Percentiles rank a stretch among this genome's conserved stretches.
Conservation (phyloP, 1,140 invertebrate species). For the Psix sp. region DNA sequence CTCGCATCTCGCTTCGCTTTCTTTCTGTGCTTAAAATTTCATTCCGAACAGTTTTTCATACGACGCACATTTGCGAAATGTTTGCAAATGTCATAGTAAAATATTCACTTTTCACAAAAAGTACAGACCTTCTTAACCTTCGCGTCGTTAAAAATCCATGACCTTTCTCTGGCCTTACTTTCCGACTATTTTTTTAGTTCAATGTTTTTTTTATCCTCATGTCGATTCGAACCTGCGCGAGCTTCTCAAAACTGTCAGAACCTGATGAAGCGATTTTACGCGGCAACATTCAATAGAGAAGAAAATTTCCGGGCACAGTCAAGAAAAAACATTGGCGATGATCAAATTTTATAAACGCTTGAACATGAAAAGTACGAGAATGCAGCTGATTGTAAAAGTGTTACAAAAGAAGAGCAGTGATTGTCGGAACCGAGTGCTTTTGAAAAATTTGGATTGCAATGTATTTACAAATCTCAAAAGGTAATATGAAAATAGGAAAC, state of each 20-base stretch:
- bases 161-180: not conserved
- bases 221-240: too few species aligned
- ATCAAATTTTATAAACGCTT: slow-evolving; percentile 19
- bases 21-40: slow-evolving; percentile 21
- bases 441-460: slow-evolving; percentile 35
- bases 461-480: slow-evolving; percentile 44
- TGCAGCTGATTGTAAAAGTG: slow-evolving; percentile 31
- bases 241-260: slow-evolving; percentile 5
- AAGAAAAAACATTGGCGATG: slow-evolving; percentile 20
- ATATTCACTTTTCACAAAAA: slow-evolving; percentile 24
- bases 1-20: slow-evolving; percentile 12
- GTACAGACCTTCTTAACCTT: slow-evolving; percentile 14
- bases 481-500: slow-evolving; percentile 8
- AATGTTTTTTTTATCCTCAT: too few species aligned
- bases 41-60: slow-evolving; percentile 33
- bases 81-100: slow-evolving; percentile 36
- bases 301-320: slow-evolving; percentile 16
- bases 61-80: slow-evolving; percentile 25
- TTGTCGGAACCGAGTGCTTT: slow-evolving; percentile 25
- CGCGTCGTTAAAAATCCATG: slow-evolving; percentile 13
- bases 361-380: slow-evolving; percentile 8
- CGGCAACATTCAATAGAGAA: slow-evolving; percentile 11
- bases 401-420: slow-evolving; percentile 29
- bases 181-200: too few species aligned
- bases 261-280: slow-evolving; percentile 5